Evolutionary conservation across 2,797 vertebrate genomes (phyloP).

Genomic region (Gymnocypris eckloni): DNA sequence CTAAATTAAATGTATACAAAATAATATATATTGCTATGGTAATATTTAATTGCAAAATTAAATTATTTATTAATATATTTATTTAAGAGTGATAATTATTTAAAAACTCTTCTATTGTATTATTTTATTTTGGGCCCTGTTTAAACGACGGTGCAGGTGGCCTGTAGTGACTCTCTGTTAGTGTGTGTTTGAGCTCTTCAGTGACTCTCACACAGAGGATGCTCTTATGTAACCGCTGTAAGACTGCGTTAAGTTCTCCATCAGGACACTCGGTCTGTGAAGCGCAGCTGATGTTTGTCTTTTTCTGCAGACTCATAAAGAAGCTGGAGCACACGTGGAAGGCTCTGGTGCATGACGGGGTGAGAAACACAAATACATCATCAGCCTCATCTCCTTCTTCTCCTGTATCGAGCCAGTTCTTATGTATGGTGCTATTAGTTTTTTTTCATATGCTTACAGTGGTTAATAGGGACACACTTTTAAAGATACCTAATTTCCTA

Average conservation of each 20-base stretch:
- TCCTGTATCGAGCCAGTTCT: too few species aligned
- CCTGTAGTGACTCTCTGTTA: too few species aligned
- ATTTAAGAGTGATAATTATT: neutral
- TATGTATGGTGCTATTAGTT: too few species aligned
- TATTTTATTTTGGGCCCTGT: neutral
- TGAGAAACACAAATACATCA: constrained; percentile 72
- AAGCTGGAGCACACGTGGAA: constrained; percentile 99
- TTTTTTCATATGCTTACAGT: too few species aligned
- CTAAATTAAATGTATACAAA: too few species aligned
- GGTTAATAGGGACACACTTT: too few species aligned
- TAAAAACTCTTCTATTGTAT: neutral
- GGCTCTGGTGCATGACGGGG: constrained; percentile 95
- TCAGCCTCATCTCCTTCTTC: neutral
- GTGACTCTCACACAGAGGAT: neutral
- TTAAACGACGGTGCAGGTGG: neutral
- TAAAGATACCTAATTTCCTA: too few species aligned
- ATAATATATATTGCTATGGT: neutral
- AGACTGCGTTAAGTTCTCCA: constrained; percentile 9
- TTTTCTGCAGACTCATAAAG: constrained; percentile 88
- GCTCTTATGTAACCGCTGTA: neutral
- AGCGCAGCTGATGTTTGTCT: constrained; percentile 15
- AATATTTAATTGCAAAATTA: neutral
- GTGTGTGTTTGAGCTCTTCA: neutral
- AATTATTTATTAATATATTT: neutral
- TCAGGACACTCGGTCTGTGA: neutral